Base-by-base conservation (phyloP, 2,888 invertebrate genomes). In the Eutolmus rufibarbis region DNA sequence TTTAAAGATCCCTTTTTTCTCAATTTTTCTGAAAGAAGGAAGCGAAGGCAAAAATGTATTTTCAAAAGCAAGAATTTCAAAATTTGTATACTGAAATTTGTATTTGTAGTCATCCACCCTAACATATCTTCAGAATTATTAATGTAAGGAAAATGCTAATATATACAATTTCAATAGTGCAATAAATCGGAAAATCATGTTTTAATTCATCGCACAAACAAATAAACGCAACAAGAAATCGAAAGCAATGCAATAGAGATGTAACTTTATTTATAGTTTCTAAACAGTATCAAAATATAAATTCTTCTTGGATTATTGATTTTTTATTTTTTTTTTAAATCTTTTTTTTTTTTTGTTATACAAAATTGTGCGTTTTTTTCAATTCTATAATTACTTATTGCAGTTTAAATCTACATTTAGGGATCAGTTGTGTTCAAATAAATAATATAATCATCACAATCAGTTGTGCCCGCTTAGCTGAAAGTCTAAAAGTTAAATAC, bases 341-440 rank as follows among this genome's bases (percentile, higher is more conserved):
- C n/a, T 23, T 43, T 23, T 78, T 78, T 40, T 43, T 78, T 46
- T 43, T 43, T 78, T 78, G 43, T 78, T 66, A 66, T 66, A 66
- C 19, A 81, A 81, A 81, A 81, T 81, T 81, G 81, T 81, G 81
- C 81, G 81, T 81, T 81, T 28, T 31, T 81, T n/a, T 56, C 34
- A 81, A 81, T 16, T 34, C 51, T 56, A 23, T 81, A 56, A 81
- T 51, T 81, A 56, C 28, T 56, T 81, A 81, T 81, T 56, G 56
- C 81, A 81, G 19, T 51, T 78, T 40, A 31, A 31, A n/a, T 81
- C 81, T 81, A 51, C 34, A 81, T 12, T 31, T n/a, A 31, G n/a
- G 23, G 19, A 78, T 46, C n/a, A 40, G 12, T n/a, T 37, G 37
- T 46, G 23, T 40, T 78, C 40, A 78, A 78, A 78, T 78, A 78